A percentile compares a stretch with the other conserved stretches of the same genome.
These are phyloP conservation scores for Rutilus rutilus DNA, from an alignment of 2,113 vertebrate genomes.

Conservation along the genomic window DNA sequence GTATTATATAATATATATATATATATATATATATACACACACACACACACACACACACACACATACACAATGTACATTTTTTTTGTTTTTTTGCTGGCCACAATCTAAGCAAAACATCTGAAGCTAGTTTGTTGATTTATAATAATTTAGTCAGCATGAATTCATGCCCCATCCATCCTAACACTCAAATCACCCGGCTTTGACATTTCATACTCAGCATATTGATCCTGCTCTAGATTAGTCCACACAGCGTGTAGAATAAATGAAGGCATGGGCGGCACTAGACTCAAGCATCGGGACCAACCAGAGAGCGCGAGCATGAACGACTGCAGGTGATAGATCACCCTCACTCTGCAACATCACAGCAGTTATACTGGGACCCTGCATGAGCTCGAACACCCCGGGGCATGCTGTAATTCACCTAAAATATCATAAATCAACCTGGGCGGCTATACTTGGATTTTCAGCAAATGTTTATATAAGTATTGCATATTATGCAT, in stretches of 20 bases:
- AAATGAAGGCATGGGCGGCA: slow-evolving; percentile 10
- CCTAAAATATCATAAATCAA: background rate
- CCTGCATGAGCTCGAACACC: background rate
- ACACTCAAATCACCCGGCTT: slow-evolving; percentile 21
- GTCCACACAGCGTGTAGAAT: slow-evolving; percentile 42
- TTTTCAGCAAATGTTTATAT: background rate
- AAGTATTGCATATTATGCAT: background rate
- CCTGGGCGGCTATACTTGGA: background rate
- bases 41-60: too few species aligned
- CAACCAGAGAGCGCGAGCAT: background rate
- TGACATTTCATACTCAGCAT: slow-evolving; percentile 23
- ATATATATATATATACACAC: background rate
- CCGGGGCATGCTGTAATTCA: background rate
- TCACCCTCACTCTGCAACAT: background rate
- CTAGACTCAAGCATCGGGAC: background rate
- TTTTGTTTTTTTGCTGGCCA: background rate
- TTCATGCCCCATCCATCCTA: background rate
- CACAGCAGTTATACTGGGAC: background rate
- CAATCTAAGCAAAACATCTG: background rate
- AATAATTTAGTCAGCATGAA: background rate
- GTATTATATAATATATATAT: too few species aligned
- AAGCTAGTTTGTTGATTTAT: background rate
- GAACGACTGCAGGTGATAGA: background rate
- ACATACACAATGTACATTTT: too few species aligned
- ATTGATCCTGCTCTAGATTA: slow-evolving; percentile 50